Percentiles rank a stretch among this genome's conserved stretches.
Conservation (phyloP, 2,797 vertebrate species). For the Enteromius argenteus region DNA sequence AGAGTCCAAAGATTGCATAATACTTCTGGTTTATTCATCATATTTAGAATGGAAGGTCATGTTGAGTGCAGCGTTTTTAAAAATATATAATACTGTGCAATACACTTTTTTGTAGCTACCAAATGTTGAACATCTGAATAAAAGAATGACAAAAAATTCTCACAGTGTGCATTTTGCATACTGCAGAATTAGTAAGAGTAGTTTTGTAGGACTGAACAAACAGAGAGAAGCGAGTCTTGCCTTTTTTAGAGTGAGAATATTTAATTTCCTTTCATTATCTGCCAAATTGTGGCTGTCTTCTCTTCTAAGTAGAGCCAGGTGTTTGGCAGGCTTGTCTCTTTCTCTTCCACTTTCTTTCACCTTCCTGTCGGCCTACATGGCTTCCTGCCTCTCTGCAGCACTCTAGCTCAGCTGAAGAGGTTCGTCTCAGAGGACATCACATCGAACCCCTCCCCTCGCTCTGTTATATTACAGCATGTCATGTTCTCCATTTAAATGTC, state of each 20-base stretch:
- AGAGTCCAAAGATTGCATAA: background rate
- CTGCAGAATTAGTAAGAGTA: slow-evolving; percentile 9
- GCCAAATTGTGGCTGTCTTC: background rate
- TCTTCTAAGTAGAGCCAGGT: slow-evolving; percentile 13
- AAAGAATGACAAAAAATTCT: background rate
- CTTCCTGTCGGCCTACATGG: slow-evolving; percentile 12
- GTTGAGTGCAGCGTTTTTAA: background rate
- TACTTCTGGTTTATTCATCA: slow-evolving; percentile 14
- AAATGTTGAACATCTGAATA: background rate
- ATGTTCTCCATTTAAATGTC: slow-evolving; percentile 33
- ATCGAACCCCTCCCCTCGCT: background rate
- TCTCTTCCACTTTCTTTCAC: slow-evolving; percentile 14
- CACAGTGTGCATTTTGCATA: background rate
- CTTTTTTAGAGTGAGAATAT: background rate
- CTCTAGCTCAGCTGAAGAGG: slow-evolving; percentile 7
- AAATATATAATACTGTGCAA: background rate
- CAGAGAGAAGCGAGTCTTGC: background rate
- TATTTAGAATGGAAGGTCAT: background rate
- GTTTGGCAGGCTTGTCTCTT: slow-evolving; percentile 24
- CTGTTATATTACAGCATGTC: slow-evolving; percentile 25
- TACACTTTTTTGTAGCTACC: background rate
- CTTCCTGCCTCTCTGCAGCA: slow-evolving; percentile 20
- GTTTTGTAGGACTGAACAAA: background rate
- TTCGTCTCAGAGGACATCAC: slow-evolving; percentile 20
- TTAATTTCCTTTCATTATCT: slow-evolving; percentile 29